phyloP scores from a whole-genome alignment of 2,888 invertebrate genomes.

The Spilosoma lubricipeda region DNA sequence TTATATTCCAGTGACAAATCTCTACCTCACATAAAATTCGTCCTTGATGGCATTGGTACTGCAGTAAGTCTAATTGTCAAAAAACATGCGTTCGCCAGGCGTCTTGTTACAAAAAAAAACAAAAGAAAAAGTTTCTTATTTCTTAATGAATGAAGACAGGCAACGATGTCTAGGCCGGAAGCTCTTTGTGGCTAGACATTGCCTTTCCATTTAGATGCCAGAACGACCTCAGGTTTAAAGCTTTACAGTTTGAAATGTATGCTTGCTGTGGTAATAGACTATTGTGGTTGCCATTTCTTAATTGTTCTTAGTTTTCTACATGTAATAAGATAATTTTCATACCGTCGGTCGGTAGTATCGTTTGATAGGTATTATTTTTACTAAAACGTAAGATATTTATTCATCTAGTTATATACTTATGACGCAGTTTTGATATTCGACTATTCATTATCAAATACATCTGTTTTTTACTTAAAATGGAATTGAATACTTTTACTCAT shows the following conservation, averaged over 20 bases:
- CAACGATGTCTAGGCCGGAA: slow-evolving; percentile 1
- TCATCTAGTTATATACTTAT: too few relatives aligned
- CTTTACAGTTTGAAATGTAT: background rate
- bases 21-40: too few relatives aligned
- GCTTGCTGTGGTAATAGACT: background rate
- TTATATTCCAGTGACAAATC: too few relatives aligned
- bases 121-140: background rate
- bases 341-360: too few relatives aligned
- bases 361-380: too few relatives aligned
- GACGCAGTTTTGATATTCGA: too few relatives aligned
- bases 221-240: background rate
- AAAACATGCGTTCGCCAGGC: background rate
- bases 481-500: too few relatives aligned
- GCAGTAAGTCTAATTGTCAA: background rate
- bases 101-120: background rate
- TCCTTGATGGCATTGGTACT: too few relatives aligned
- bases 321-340: too few relatives aligned
- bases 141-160: background rate
- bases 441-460: too few relatives aligned
- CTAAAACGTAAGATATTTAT: too few relatives aligned
- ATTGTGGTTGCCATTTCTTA: background rate
- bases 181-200: slow-evolving; percentile 2
- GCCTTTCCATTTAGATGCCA: background rate
- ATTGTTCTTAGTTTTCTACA: background rate
- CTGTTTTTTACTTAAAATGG: too few relatives aligned